Conservation (phyloP, 2,888 invertebrate species). For the Tenthredo notha region DNA sequence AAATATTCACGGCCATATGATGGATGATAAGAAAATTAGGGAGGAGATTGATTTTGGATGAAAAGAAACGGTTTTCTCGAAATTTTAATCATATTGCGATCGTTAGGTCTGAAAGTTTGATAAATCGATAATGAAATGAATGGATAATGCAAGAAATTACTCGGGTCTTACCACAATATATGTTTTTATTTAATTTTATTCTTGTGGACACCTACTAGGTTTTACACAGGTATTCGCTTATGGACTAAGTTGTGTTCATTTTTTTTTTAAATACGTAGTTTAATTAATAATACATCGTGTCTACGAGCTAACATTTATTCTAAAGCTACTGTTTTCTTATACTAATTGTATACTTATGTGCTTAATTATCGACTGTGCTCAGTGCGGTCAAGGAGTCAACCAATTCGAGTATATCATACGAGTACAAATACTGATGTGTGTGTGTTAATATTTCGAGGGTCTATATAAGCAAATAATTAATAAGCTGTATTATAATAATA, state of each 20-base stretch:
- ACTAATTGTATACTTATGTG: constrained; percentile 77
- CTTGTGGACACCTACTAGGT: constrained; percentile 78
- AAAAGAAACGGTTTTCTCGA: background rate
- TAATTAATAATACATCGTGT: constrained; percentile 77
- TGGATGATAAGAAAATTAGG: background rate
- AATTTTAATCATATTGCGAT: no score
- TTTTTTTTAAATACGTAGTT: constrained; percentile 75
- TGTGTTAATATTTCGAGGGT: constrained; percentile 15
- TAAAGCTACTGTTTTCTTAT: constrained; percentile 75
- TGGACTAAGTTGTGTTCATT: constrained; percentile 67
- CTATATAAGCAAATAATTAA: constrained; percentile 8
- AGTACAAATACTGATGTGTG: constrained; percentile 43
- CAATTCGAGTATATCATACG: constrained; percentile 65
- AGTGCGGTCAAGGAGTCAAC: constrained; percentile 68
- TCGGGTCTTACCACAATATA: constrained; percentile 75
- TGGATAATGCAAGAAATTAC: constrained; percentile 11
- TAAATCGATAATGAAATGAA: background rate
- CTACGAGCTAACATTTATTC: constrained; percentile 77
- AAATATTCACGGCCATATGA: no score
- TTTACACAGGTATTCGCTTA: constrained; percentile 78
- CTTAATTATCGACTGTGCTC: constrained; percentile 71
- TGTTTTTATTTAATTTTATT: constrained; percentile 76
- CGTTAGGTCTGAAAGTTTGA: background rate
- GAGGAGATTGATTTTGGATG: background rate
- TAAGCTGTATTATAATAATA: constrained; percentile 25